These are phyloP conservation scores for Styela clava DNA, from an alignment of 23 tunicate genomes.

Conservation along the genomic window DNA sequence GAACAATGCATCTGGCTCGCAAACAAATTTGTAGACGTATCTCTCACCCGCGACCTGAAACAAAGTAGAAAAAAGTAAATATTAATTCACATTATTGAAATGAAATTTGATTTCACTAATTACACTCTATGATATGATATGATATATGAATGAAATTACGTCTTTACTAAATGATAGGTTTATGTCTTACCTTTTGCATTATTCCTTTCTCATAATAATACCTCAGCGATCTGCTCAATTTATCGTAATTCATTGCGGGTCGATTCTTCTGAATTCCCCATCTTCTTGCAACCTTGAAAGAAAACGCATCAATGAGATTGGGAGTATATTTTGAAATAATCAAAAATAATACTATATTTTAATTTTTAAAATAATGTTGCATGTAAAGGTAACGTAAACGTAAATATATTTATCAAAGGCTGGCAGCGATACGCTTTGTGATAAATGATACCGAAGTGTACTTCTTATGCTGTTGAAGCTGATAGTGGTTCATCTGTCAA, in stretches of 20 bases:
- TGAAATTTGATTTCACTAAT: too few species aligned
- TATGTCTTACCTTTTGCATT: constrained; percentile 91
- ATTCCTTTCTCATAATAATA: constrained; percentile 98
- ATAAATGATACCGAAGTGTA: too few species aligned
- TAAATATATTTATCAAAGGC: too few species aligned
- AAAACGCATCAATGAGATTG: too few species aligned
- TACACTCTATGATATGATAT: too few species aligned
- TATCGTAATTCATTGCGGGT: constrained; percentile 99
- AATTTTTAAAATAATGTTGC: not conserved
- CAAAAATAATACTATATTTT: not conserved
- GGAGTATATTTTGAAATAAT: not conserved
- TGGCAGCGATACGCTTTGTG: too few species aligned
- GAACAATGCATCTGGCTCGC: constrained; percentile 85
- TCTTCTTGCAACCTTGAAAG: constrained; percentile 79
- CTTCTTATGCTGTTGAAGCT: too few species aligned
- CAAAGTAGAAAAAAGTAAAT: not conserved
- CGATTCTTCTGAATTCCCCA: constrained; percentile 98
- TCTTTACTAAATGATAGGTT: too few species aligned
- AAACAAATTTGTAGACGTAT: constrained; percentile 94
- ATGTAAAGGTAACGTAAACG: not conserved
- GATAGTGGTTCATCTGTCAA: too few species aligned
- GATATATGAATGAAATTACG: too few species aligned
- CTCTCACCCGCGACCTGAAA: constrained; percentile 91
- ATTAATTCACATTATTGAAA: too few species aligned
- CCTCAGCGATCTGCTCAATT: constrained; percentile 85